phyloP scores from a whole-genome alignment of 2,888 invertebrate species.

The Leucania comma region DNA sequence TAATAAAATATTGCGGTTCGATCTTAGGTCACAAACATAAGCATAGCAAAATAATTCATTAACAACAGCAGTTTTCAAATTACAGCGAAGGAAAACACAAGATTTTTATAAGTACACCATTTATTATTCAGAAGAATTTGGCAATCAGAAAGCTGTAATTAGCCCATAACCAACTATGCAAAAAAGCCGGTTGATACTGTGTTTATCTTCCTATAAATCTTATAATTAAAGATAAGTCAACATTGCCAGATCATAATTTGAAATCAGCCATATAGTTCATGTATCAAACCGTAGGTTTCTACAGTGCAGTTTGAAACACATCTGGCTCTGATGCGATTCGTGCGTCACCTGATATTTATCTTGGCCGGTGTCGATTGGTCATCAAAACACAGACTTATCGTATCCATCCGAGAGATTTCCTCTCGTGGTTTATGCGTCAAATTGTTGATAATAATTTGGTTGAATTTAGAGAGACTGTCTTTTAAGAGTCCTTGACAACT shows the following conservation, averaged over 20 bases:
- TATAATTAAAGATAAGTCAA: constrained; percentile 4
- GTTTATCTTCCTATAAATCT: constrained; percentile 2
- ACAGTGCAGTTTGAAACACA: constrained; percentile 51
- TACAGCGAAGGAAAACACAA: too few relatives aligned
- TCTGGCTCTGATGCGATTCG: constrained; percentile 58
- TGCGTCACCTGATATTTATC: constrained; percentile 71
- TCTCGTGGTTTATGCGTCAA: constrained; percentile 3
- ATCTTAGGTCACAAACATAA: too few relatives aligned
- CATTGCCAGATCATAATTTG: constrained; percentile 22
- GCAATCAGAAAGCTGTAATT: background rate
- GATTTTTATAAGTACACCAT: too few relatives aligned
- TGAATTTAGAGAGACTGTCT: background rate
- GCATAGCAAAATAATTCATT: too few relatives aligned
- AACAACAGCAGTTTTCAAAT: too few relatives aligned
- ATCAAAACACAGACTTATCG: constrained; percentile 54
- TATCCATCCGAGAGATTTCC: constrained; percentile 28
- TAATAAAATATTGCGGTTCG: too few relatives aligned
- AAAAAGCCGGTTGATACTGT: background rate
- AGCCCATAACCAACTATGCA: background rate
- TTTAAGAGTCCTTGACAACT: too few relatives aligned
- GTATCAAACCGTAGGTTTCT: constrained; percentile 21
- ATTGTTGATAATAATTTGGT: constrained; percentile 2
- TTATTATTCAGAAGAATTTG: background rate
- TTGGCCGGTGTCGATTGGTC: constrained; percentile 59
- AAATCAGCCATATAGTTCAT: constrained; percentile 16